Conservation (phyloP, 2,797 vertebrate species). For the Mormyrus proboscirostris region DNA sequence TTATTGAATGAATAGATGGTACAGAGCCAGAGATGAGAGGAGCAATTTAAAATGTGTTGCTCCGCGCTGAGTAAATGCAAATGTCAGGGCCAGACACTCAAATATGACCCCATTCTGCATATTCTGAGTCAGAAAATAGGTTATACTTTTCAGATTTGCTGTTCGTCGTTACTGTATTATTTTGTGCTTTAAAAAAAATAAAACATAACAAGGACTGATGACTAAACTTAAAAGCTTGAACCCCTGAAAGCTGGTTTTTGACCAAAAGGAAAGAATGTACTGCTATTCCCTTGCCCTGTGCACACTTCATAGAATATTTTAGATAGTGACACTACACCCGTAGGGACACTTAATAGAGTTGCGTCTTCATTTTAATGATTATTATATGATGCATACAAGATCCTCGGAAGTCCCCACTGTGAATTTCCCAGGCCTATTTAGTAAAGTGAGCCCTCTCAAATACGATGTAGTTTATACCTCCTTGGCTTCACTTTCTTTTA, state of each 20-base stretch:
- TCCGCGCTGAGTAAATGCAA: background rate
- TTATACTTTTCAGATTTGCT: background rate
- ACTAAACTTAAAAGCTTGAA: background rate
- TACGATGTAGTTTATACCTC: constrained; percentile 58
- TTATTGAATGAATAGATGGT: background rate
- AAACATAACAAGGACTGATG: background rate
- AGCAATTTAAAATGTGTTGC: background rate
- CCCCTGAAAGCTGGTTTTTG: background rate
- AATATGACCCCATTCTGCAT: background rate
- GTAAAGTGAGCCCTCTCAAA: constrained; percentile 63
- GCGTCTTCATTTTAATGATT: constrained; percentile 28
- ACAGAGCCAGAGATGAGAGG: background rate
- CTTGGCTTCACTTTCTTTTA: constrained; percentile 48
- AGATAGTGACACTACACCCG: constrained; percentile 15
- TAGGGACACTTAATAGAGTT: constrained; percentile 25
- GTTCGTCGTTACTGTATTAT: background rate
- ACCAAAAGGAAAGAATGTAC: background rate
- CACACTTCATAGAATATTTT: constrained; percentile 21
- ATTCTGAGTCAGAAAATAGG: background rate
- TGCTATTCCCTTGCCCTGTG: constrained; percentile 1
- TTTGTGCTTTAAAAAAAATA: background rate
- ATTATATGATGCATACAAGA: constrained; percentile 18
- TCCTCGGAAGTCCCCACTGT: constrained; percentile 32
- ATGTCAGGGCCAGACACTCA: background rate
- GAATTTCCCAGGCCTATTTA: constrained; percentile 57